Base-by-base conservation (phyloP, 1,140 invertebrate genomes). In the Zaprionus inermis region DNA sequence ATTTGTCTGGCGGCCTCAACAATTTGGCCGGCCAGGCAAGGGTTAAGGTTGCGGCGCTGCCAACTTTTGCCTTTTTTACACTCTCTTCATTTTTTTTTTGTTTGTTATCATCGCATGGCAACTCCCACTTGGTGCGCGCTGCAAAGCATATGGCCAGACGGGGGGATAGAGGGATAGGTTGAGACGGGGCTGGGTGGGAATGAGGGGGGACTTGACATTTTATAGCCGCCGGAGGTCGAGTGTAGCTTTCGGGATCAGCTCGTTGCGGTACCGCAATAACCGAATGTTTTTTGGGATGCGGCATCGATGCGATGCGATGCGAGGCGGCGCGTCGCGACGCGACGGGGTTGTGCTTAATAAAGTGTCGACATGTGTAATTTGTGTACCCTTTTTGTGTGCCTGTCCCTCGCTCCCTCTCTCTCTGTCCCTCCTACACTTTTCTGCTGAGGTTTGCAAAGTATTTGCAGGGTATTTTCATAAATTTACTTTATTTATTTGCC, bases 281-380 rank as follows among this genome's bases (percentile, higher is more conserved):
- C 66, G 72, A 71, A 76, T 89, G 78, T 79, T 78, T 78, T 79
- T 54, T 76, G 57, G 57, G 30, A 66, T 78, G 75, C 73, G 61
- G 38, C 84, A 85, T 81, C 81, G 72, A 66, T 49, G 18, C 18
- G 44, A 22, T 7, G n/a, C 18, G 10, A 1, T 7, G 30, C 7
- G 30, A 20, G 24, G 32, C 18, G 20, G 7, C 22, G 28, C 16
- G 11, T 10, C 46, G 46, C 11, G n/a, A 28, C 5, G 24, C 24
- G 24, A 28, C 24, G 16, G 3, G 55, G 41, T 60, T 72, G 74
- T 72, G 34, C 71, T 79, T 89, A 89, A 89, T 89, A 89, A 89
- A 89, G 84, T 89, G 84, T 89, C 84, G 84, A 89, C 84, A 89
- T 89, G 81, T 89, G 84, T 89, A 88, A 89, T 89, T 89, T 89